Base-by-base conservation (phyloP, 2,888 invertebrate species). In the Octonoba sinensis region DNA sequence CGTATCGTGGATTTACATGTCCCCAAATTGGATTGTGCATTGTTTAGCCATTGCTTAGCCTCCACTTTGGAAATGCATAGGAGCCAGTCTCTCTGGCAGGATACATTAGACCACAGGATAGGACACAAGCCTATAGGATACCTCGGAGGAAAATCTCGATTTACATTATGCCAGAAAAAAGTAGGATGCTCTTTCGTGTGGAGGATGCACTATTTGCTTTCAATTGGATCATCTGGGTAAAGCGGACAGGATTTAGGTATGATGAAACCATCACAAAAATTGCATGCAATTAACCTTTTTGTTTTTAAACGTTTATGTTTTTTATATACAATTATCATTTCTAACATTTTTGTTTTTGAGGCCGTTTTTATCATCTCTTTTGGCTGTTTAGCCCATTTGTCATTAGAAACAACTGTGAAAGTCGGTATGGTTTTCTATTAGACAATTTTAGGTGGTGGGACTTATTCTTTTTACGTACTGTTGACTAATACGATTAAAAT, bases 161-260 rank as follows among this genome's bases (percentile, higher is more conserved):
- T 36, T 36, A 36, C 36, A 6, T 36, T 36, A 6, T 11, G 36
- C 36, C 36, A 8, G 36, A 36, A 36, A 36, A n/a, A 36, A 36
- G 8, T 36, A 36, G 71, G 76, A 65, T 65, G 49, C 22, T 76
- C 60, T 46, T 36, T 56, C 20, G 6, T 64, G 24, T 59, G 66
- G 72, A 78, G 51, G 78, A 72, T 54, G 57, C 65, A 47, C 70
- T 47, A 11, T 20, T 69, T 62, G 60, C 64, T 64, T 74, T 59
- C 44, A 44, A 54, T 44, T 64, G 70, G 70, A 77, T 60, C 44
- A 22, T 27, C 70, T 18, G 36, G 79, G 67, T 27, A 49, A 27
- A 66, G 57, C 4, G 24, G 54, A 20, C 22, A 49, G 54, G 59
- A 62, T 74, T 81, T 82, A 82, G 81, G 81, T 82, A 82, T 82